phyloP scores from a whole-genome alignment of 2,888 invertebrate genomes.

The Strigamia crassipes region DNA sequence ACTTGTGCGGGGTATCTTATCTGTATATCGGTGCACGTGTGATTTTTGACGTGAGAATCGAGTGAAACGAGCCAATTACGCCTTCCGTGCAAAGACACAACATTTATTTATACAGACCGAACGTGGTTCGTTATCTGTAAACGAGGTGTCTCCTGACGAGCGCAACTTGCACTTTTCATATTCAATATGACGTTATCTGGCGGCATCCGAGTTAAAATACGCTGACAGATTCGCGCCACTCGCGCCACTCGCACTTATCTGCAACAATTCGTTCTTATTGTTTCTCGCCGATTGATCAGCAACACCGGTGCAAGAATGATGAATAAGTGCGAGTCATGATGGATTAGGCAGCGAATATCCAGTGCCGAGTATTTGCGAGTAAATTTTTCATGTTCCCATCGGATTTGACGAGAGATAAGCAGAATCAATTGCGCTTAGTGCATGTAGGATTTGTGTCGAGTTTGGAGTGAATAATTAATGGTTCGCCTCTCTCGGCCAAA shows the following conservation, averaged over 20 bases:
- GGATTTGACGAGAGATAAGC: constrained; percentile 17
- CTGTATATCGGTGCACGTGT: background rate
- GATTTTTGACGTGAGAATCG: constrained; percentile 15
- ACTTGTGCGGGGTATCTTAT: background rate
- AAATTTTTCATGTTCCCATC: constrained; percentile 34
- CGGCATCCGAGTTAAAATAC: constrained; percentile 8
- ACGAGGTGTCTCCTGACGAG: constrained; percentile 29
- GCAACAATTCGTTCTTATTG: background rate
- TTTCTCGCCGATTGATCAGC: no score
- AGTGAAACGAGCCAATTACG: background rate
- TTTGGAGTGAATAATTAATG: constrained; percentile 39
- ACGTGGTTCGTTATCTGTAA: constrained; percentile 18
- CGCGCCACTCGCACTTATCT: background rate
- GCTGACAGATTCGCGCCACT: constrained; percentile 28
- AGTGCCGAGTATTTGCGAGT: background rate
- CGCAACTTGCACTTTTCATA: constrained; percentile 24
- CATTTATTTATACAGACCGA: background rate
- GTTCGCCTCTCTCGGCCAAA: constrained; percentile 14
- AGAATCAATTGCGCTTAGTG: constrained; percentile 35
- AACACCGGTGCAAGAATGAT: no score
- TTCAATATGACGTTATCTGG: constrained; percentile 29
- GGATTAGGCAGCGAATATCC: background rate
- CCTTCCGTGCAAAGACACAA: background rate
- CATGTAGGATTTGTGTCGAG: constrained; percentile 37
- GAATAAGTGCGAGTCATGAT: background rate